These are phyloP conservation scores for Drosophila atroscutellata DNA, from an alignment of 2,888 invertebrate species.

Conservation along the genomic window DNA sequence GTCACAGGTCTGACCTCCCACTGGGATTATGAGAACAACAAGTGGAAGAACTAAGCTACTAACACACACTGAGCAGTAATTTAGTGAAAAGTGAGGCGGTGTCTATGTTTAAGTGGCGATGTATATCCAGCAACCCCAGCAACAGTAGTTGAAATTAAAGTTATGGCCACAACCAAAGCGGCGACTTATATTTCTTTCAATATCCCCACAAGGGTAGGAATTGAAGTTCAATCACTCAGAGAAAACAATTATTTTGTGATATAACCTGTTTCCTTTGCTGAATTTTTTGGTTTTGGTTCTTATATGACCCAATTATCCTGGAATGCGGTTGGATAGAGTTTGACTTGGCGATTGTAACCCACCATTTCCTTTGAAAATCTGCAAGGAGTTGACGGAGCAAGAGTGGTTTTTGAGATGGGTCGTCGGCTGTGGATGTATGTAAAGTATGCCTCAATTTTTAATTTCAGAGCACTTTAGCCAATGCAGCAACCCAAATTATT, in stretches of 20 bases:
- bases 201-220: too few species aligned
- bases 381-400: neutral
- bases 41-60: slow-evolving; percentile 90
- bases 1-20: slow-evolving; percentile 92
- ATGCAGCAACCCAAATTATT: neutral
- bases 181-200: slow-evolving; percentile 11
- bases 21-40: slow-evolving; percentile 96
- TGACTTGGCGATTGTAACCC: neutral
- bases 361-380: neutral
- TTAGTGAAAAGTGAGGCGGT: slow-evolving; percentile 62
- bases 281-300: neutral
- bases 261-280: neutral
- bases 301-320: neutral
- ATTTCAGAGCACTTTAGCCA: neutral
- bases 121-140: slow-evolving; percentile 45
- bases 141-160: slow-evolving; percentile 71
- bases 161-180: slow-evolving; percentile 62
- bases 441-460: neutral
- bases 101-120: slow-evolving; percentile 66
- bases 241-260: neutral
- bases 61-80: slow-evolving; percentile 41
- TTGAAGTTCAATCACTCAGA: too few species aligned
- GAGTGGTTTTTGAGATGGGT: neutral
- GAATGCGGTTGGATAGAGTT: neutral
- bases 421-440: accelerated